Evolutionary conservation across 53 echinoderm and acorn worm genomes (phyloP).

Genomic region (Hippasteria phrygiana): DNA sequence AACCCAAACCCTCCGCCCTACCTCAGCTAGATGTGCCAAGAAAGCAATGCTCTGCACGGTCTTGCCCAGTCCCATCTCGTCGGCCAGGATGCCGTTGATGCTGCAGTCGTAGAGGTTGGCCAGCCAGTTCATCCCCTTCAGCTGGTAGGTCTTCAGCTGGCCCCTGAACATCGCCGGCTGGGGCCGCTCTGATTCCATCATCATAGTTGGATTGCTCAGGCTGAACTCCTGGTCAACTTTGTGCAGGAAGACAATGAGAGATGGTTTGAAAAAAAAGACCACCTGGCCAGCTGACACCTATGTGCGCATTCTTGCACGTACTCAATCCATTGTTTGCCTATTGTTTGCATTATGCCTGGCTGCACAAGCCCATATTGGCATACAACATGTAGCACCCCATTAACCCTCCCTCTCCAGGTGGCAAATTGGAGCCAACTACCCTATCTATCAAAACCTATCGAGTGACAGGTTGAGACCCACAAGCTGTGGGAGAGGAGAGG

Average conservation of each 20-base stretch:
- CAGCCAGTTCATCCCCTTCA: conserved; percentile 98
- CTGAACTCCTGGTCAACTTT: conserved; percentile 77
- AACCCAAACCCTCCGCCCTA: conserved; percentile 6
- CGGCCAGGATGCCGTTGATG: conserved; percentile 98
- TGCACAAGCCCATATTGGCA: no score
- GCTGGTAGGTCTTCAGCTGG: conserved; percentile 90
- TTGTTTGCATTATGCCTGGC: no score
- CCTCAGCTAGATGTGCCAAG: conserved; percentile 94
- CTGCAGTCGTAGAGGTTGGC: conserved; percentile 99
- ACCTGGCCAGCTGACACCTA: no score
- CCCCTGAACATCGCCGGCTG: conserved; percentile 95
- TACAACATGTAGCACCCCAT: no score
- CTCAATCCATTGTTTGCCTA: no score
- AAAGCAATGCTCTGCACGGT: conserved; percentile 98
- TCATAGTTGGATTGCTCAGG: conserved; percentile 83
- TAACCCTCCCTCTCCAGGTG: no score
- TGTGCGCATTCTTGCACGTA: no score
- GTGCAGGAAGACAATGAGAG: neutral
- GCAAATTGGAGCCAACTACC: no score
- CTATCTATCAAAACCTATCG: no score
- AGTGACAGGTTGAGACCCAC: no score
- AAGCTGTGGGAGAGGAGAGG: no score
- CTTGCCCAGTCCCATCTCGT: conserved; percentile 99
- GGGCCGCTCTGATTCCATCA: conserved; percentile 70
- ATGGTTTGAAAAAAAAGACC: neutral